These are phyloP conservation scores for Morpho helenor DNA, from an alignment of 2,888 invertebrate genomes.

Conservation along the genomic window DNA sequence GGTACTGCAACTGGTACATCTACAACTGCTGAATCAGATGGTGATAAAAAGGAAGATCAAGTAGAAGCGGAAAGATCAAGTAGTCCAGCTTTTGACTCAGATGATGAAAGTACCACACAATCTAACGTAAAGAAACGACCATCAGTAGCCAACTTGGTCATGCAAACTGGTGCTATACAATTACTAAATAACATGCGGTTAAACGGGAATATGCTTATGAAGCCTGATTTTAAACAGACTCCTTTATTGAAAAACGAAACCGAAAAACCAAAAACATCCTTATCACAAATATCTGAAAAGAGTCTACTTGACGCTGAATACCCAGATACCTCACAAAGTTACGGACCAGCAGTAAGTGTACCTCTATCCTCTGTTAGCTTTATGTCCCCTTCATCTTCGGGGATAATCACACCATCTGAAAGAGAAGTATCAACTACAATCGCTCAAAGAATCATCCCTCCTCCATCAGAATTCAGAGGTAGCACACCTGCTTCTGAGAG, in stretches of 20 bases:
- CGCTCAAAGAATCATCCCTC: conserved; percentile 85
- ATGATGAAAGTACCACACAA: conserved; percentile 89
- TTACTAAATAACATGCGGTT: conserved; percentile 75
- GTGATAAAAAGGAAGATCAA: conserved; percentile 69
- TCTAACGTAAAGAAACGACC: conserved; percentile 80
- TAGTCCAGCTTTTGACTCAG: conserved; percentile 96
- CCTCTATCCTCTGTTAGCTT: conserved; percentile 54
- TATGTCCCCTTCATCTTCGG: conserved; percentile 62
- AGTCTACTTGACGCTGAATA: conserved; percentile 82
- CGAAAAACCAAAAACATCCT: conserved; percentile 61
- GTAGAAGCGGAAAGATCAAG: conserved; percentile 89
- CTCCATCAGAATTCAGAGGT: conserved; percentile 85
- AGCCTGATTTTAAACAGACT: conserved; percentile 57
- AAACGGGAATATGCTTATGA: conserved; percentile 75
- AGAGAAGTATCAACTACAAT: conserved; percentile 71
- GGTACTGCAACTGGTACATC: conserved; percentile 79
- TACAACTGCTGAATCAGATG: conserved; percentile 73
- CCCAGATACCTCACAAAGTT: conserved; percentile 55
- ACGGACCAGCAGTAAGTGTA: conserved; percentile 49
- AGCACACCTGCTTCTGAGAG: conserved; percentile 83
- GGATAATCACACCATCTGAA: conserved; percentile 65
- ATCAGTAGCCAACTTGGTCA: conserved; percentile 83
- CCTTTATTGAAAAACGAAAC: conserved; percentile 54
- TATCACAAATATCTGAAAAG: conserved; percentile 82
- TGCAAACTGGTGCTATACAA: conserved; percentile 81